A percentile compares a stretch with the other conserved stretches of the same genome.
These are phyloP conservation scores for Tetramorium bicarinatum DNA, from an alignment of 2,888 invertebrate genomes.

Conservation along the genomic window DNA sequence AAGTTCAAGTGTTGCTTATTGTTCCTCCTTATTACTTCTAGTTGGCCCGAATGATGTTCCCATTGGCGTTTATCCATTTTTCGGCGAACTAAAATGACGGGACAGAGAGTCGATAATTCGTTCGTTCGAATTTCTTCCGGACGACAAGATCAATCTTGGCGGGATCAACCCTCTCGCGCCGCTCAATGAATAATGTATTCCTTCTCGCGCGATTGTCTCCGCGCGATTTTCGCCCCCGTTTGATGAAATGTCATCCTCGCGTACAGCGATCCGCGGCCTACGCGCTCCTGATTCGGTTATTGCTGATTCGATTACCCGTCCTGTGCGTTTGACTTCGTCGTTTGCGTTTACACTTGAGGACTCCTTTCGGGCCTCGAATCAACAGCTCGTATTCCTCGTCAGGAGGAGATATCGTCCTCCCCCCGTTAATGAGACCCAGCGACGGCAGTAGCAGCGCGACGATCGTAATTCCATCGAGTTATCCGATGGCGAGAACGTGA, in stretches of 20 bases:
- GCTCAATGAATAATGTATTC: conserved; percentile 13
- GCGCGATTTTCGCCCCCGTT: background rate
- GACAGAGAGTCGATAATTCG: conserved; percentile 19
- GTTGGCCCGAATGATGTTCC: conserved; percentile 75
- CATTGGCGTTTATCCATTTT: conserved; percentile 63
- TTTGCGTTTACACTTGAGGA: conserved; percentile 9
- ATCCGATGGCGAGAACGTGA: background rate
- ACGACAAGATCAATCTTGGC: background rate
- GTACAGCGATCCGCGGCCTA: background rate
- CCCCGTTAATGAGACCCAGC: background rate
- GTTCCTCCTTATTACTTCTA: conserved; percentile 70
- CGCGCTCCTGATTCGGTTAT: background rate
- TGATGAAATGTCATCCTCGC: background rate
- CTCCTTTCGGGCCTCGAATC: conserved; percentile 2
- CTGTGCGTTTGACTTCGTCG: conserved; percentile 69
- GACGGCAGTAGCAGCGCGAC: background rate
- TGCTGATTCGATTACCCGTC: conserved; percentile 43
- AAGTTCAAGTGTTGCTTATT: conserved; percentile 69
- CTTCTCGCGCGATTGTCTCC: background rate
- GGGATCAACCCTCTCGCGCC: background rate
- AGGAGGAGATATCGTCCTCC: background rate
- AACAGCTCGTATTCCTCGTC: background rate
- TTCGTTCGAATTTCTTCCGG: background rate
- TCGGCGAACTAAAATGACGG: conserved; percentile 40
- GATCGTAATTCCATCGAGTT: background rate